Conservation (phyloP, 2,888 invertebrate species). For the Acleris laterana region DNA sequence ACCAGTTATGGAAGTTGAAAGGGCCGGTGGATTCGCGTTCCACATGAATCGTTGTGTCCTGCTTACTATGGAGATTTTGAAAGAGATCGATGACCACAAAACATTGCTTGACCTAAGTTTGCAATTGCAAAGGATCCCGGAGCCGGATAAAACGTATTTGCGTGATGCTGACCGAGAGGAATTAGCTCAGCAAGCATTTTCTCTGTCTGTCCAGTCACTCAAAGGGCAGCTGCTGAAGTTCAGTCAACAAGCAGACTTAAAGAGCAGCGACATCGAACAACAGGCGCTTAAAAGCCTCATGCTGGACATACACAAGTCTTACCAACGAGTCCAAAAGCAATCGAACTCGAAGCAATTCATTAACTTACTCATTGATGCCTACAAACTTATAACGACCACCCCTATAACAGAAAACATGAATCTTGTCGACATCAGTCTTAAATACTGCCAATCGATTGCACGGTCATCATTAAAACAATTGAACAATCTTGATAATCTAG, state of each 20-base stretch:
- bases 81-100: constrained; percentile 91
- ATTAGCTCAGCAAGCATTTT: constrained; percentile 91
- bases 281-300: constrained; percentile 79
- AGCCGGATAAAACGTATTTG: constrained; percentile 94
- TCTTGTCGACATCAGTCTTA: constrained; percentile 87
- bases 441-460: constrained; percentile 86
- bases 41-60: constrained; percentile 95
- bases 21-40: constrained; percentile 95
- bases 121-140: constrained; percentile 91
- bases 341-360: constrained; percentile 84
- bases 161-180: constrained; percentile 93
- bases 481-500: constrained; percentile 68
- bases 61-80: constrained; percentile 91
- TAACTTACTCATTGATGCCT: constrained; percentile 88
- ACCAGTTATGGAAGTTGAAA: constrained; percentile 94
- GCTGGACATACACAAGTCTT: constrained; percentile 86
- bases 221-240: constrained; percentile 85
- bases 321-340: constrained; percentile 88
- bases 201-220: constrained; percentile 88
- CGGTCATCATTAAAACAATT: constrained; percentile 84
- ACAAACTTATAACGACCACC: constrained; percentile 86
- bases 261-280: constrained; percentile 75
- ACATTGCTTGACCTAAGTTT: constrained; percentile 91
- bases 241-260: constrained; percentile 74
- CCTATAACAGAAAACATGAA: constrained; percentile 86